Base-by-base conservation (phyloP, 2,113 vertebrate species). In the Acrocephalus kingi region DNA sequence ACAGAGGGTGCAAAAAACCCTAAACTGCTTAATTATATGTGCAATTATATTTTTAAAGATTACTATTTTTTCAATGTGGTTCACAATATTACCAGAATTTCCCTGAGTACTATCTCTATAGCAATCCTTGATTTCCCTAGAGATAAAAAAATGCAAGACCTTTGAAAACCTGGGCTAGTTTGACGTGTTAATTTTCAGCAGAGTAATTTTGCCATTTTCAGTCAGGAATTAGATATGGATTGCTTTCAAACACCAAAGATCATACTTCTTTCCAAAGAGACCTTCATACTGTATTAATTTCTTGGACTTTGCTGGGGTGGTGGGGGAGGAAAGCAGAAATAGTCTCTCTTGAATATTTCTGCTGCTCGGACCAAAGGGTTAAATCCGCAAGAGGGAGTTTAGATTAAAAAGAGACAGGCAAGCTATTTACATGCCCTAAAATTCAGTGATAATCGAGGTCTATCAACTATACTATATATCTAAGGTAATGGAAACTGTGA, bases 211-310 rank as follows among this genome's bases (percentile, higher is more conserved):
- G 31, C 28, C 27, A 46, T 83, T 91, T 87, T 64, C 23, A 46
- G 0, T 75, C 62, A 56, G 48, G 67, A 80, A 61, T 92, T 82
- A 84, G 39, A 55, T 84, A 45, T 72, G 62, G 48, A 92, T 82
- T 96, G 76, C 52, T 92, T 95, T 84, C 51, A 91, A 92, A 69
- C 19, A 68, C 33, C 7, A 28, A 83, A 68, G 84, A 89, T 78
- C n/a, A 6, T 46, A 6, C 33, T 49, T 84, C 9, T 81, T 94
- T 93, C 41, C 68, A 90, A 72, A 72, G 73, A 96, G 13, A 75
- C 30, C 52, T 64, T 18, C 62, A 9, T 78, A 30, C 30, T 73
- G 15, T 71, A 63, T 86, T 68, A 61, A 48, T 61, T 46, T 82
- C 14, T 56, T 63, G 24, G 13, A 19, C 5, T 90, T 85, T 55